Percentiles rank a stretch among this genome's conserved stretches.
phyloP scores from a whole-genome alignment of 2,888 invertebrate genomes.

The Temnothorax ravouxi region DNA sequence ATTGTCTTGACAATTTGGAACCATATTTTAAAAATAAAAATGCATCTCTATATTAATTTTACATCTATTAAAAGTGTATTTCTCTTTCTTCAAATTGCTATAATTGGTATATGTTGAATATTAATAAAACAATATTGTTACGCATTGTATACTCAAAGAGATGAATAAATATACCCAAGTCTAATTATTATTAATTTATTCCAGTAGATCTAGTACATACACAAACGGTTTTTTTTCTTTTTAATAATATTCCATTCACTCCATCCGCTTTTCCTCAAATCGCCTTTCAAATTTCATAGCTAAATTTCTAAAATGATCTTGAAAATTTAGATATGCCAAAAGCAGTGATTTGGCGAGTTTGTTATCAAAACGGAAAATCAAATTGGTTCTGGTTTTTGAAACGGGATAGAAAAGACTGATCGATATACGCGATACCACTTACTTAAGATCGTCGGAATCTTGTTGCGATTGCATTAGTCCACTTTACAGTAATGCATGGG shows the following conservation, averaged over 20 bases:
- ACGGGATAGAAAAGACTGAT: conserved; percentile 73
- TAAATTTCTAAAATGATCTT: conserved; percentile 69
- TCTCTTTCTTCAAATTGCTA: background rate
- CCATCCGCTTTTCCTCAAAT: conserved; percentile 47
- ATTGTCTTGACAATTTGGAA: no score
- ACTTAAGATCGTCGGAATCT: conserved; percentile 55
- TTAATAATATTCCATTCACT: conserved; percentile 43
- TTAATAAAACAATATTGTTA: background rate
- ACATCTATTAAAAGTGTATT: background rate
- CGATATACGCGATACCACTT: conserved; percentile 58
- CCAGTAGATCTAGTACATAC: conserved; percentile 76
- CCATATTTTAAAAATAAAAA: background rate
- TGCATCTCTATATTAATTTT: background rate
- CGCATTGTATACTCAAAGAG: background rate
- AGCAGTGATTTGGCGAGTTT: conserved; percentile 66
- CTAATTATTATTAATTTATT: conserved; percentile 77
- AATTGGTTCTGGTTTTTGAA: conserved; percentile 54
- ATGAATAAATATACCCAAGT: conserved; percentile 20
- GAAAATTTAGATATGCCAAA: conserved; percentile 73
- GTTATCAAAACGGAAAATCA: conserved; percentile 51
- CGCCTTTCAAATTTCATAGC: conserved; percentile 65
- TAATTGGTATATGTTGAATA: background rate
- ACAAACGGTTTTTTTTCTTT: conserved; percentile 72
- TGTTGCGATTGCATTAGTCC: conserved; percentile 61
- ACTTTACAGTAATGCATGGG: conserved; percentile 73